Base-by-base conservation (phyloP, 2,113 vertebrate species). In the Porphyrio hochstetteri region DNA sequence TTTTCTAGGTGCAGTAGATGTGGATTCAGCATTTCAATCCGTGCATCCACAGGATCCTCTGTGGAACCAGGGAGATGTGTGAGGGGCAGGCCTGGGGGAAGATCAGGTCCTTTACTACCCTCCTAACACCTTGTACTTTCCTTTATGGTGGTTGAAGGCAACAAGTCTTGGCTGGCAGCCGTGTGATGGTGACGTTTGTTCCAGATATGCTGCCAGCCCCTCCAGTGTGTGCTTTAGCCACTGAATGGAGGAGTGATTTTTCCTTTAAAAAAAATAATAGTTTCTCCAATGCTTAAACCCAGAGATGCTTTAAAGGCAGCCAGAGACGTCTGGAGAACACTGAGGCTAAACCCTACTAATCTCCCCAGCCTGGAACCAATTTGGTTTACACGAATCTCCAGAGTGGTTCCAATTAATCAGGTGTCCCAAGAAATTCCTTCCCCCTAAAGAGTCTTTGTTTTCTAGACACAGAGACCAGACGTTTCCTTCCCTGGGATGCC, bases 361-460 rank as follows among this genome's bases (percentile, higher is more conserved):
- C 92, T 90, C 92, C 78, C 57, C 55, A 87, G 53, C 88, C 96
- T 93, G 96, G 78, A 93, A 89, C 75, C 63, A 90, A 61, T 96
- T 93, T 82, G 85, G 70, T 89, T 88, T 86, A 76, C 93, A 72
- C 7, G 1, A 19, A 52, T 52, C 88, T 93, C 90, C 92, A 68
- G 79, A 93, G 85, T 28, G 11, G 87, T 84, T 90, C 87, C 82
- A 44, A 61, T 94, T 71, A 60, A 90, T 93, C 93, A 82, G 93
- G 79, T 92, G 88, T 90, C 95, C 90, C 44, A 57, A 87, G 70
- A 88, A 79, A 95, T 88, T 38, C 90, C 70, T 90, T 71, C 38
- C 63, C 63, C 75, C 44, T 8, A 5, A 28, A 53, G 40, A 77
- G n/a, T 19, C 81, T 96, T 93, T 93, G 90, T 93, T 82, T 94